phyloP scores from a whole-genome alignment of 2,797 vertebrate species.

The Trichosurus vulpecula region DNA sequence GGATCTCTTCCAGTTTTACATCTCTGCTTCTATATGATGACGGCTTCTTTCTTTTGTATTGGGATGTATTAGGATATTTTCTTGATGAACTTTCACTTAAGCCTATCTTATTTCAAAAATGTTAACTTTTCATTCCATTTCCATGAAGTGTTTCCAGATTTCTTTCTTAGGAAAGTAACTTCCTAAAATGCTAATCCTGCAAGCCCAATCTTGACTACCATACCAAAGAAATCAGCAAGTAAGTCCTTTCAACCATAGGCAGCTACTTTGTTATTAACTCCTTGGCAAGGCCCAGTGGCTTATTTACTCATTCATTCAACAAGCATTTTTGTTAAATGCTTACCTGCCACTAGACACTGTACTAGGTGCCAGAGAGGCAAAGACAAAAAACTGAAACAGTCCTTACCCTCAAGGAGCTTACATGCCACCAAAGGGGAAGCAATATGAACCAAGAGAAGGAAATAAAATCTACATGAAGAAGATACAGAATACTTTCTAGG shows the following conservation, averaged over 20 bases:
- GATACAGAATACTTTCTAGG: neutral
- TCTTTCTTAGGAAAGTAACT: conserved; percentile 30
- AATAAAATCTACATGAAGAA: neutral
- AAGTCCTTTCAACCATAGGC: neutral
- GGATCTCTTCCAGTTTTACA: neutral
- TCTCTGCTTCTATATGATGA: neutral
- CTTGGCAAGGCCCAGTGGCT: neutral
- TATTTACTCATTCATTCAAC: neutral
- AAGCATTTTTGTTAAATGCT: neutral
- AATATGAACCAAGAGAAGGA: neutral
- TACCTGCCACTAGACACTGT: neutral
- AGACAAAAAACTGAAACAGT: neutral
- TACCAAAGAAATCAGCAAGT: conserved; percentile 22
- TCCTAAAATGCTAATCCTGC: conserved; percentile 43
- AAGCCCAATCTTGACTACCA: neutral
- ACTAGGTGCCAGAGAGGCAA: neutral
- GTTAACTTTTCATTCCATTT: neutral
- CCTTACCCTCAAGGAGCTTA: neutral
- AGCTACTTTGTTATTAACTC: neutral
- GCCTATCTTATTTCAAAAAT: neutral
- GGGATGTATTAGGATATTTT: conserved; percentile 20
- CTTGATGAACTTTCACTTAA: neutral
- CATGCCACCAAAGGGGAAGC: neutral
- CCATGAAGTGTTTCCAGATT: too few species aligned
- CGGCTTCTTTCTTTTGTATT: neutral